phyloP scores from a whole-genome alignment of 2,797 vertebrate genomes.

The Poliocrania exsul region DNA sequence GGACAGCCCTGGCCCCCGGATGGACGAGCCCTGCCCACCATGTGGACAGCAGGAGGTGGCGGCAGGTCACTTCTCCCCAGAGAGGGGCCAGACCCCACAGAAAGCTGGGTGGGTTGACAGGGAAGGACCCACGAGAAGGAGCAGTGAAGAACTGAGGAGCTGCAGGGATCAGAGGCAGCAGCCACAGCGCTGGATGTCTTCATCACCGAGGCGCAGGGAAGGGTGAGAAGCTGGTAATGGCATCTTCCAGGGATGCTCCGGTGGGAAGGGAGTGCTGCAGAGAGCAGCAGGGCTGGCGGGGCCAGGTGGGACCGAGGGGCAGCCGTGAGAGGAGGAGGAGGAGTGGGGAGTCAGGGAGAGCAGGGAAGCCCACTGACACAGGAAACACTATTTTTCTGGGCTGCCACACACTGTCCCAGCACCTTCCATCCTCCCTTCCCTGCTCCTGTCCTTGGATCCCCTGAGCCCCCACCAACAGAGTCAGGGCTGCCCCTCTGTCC shows the following conservation, averaged over 20 bases:
- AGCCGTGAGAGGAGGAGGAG: not conserved
- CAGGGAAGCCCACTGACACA: not conserved
- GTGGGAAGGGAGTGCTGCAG: not conserved
- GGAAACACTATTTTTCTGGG: not conserved
- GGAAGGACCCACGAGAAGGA: fast-evolving
- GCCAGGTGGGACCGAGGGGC: not conserved
- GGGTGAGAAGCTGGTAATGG: not conserved
- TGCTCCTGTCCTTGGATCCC: not conserved
- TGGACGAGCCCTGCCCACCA: fast-evolving
- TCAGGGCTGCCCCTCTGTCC: not conserved
- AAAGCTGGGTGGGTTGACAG: not conserved
- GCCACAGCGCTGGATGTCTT: not conserved
- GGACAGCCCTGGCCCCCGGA: not conserved
- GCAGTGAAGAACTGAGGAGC: not conserved
- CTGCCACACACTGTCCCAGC: fast-evolving
- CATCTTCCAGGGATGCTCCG: not conserved
- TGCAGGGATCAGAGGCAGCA: not conserved
- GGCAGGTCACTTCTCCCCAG: fast-evolving
- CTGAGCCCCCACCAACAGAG: not conserved
- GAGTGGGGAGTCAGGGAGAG: fast-evolving
- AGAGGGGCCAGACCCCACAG: not conserved
- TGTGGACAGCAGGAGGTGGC: fast-evolving
- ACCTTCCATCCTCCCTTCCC: not conserved
- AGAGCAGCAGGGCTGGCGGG: not conserved
- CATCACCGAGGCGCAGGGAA: not conserved